A percentile compares a stretch with the other conserved stretches of the same genome.
Conservation (phyloP, 2,797 vertebrate genomes). For the Gymnothorax reevesii region DNA sequence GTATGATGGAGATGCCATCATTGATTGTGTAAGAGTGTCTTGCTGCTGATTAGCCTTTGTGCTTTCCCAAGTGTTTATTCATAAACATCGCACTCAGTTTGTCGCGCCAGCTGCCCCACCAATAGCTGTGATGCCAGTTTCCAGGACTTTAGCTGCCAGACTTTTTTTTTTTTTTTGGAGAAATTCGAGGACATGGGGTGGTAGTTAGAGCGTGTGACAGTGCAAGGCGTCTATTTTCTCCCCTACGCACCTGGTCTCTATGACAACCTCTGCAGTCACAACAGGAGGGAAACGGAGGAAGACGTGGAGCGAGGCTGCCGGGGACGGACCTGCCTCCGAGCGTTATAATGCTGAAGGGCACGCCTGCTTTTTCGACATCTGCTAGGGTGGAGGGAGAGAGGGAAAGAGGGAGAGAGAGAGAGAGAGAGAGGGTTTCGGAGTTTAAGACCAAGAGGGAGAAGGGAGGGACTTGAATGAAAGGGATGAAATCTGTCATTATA, state of each 20-base stretch:
- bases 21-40: neutral
- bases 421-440: neutral
- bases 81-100: too few species aligned
- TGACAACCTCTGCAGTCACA: conserved; percentile 22
- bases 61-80: neutral
- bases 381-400: neutral
- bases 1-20: neutral
- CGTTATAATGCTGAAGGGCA: conserved; percentile 14
- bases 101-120: neutral
- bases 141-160: neutral
- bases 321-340: conserved; percentile 8
- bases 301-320: neutral
- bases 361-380: neutral
- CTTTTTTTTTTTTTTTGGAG: neutral
- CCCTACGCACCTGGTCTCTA: conserved; percentile 15
- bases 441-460: neutral
- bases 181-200: neutral
- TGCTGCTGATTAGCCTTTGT: neutral
- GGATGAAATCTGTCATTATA: conserved; percentile 1
- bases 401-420: neutral
- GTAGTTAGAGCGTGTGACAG: conserved; percentile 16
- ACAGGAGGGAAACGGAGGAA: conserved; percentile 12
- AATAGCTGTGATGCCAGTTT: neutral
- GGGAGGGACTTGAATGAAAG: neutral
- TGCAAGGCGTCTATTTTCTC: conserved; percentile 6